These are phyloP conservation scores for Brienomyrus longianalis DNA, from an alignment of 2,113 vertebrate species.

Conservation along the genomic window DNA sequence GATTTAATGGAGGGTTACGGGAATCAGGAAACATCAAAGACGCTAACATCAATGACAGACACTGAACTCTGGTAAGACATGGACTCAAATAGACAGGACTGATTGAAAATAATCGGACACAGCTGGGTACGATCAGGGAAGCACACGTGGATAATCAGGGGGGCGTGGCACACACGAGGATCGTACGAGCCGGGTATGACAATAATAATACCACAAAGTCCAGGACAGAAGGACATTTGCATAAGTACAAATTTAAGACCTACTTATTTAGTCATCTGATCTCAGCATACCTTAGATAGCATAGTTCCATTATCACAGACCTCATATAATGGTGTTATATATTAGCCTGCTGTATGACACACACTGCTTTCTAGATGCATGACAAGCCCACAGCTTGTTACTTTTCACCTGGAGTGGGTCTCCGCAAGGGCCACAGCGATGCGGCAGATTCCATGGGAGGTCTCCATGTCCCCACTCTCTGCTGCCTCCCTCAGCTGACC, in stretches of 20 bases:
- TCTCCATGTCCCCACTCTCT: conserved; percentile 89
- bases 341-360: neutral
- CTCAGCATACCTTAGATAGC: neutral
- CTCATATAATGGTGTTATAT: neutral
- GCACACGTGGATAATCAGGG: too few species aligned
- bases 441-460: conserved; percentile 88
- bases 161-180: too few species aligned
- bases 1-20: too few species aligned
- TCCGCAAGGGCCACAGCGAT: conserved; percentile 88
- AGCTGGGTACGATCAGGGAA: too few species aligned
- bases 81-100: too few species aligned
- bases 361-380: neutral
- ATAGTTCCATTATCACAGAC: neutral
- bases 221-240: neutral
- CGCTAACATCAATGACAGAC: too few species aligned
- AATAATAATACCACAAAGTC: neutral
- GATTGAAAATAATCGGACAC: too few species aligned
- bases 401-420: conserved; percentile 82
- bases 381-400: neutral
- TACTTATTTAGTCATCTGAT: neutral
- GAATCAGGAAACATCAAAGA: too few species aligned
- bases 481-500: conserved; percentile 83
- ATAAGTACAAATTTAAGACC: neutral
- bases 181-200: too few species aligned
- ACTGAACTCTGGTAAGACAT: too few species aligned